phyloP scores from a whole-genome alignment of 2,113 vertebrate genomes.

The Parus major region DNA sequence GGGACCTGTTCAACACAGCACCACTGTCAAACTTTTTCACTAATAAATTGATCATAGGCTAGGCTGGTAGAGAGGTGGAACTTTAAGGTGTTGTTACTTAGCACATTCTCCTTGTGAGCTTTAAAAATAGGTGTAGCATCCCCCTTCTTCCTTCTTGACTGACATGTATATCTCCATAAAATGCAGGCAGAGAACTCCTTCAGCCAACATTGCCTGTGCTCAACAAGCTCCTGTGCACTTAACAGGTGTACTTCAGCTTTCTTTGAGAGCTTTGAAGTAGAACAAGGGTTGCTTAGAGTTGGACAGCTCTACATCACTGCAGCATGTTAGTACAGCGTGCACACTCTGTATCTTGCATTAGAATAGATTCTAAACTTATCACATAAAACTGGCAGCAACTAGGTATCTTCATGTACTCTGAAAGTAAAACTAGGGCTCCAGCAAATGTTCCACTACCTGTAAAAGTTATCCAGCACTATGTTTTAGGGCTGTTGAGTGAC shows the following conservation, averaged over 20 bases:
- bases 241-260: background rate
- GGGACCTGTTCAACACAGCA: background rate
- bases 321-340: background rate
- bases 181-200: background rate
- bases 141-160: background rate
- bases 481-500: background rate
- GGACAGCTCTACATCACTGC: background rate
- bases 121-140: background rate
- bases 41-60: background rate
- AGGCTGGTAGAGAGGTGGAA: background rate
- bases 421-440: background rate
- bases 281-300: background rate
- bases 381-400: background rate
- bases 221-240: background rate
- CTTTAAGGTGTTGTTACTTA: background rate
- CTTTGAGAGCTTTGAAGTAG: background rate
- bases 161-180: background rate
- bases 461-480: background rate
- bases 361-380: background rate
- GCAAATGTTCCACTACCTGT: background rate
- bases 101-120: background rate
- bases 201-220: background rate
- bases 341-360: rapidly evolving
- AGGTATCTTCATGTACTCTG: background rate
- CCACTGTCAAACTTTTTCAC: background rate